Evolutionary conservation across 2,888 invertebrate species (phyloP).

Genomic region (Portevinia maculata): DNA sequence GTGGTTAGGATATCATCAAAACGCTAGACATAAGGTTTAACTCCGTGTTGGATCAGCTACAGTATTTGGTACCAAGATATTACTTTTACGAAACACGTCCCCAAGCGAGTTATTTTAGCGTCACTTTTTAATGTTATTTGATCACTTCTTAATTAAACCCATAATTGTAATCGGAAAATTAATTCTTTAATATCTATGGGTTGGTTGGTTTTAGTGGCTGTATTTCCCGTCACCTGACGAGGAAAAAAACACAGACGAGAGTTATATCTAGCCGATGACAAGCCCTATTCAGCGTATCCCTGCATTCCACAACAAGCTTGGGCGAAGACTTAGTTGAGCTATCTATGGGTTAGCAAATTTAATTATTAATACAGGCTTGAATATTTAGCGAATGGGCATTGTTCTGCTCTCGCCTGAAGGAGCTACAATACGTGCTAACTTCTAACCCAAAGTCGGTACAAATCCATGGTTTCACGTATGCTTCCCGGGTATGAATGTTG

Average conservation of each 20-base stretch:
- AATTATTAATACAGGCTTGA: neutral
- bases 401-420: neutral
- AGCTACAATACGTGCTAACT: neutral
- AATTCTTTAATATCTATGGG: neutral
- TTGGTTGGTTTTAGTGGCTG: no score
- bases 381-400: neutral
- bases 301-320: no score
- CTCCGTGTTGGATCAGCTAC: neutral
- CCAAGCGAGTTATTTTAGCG: neutral
- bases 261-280: no score
- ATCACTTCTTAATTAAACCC: no score
- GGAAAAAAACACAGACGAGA: no score
- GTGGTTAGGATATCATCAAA: slow-evolving; percentile 54
- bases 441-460: neutral
- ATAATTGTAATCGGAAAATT: neutral
- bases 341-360: neutral
- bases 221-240: no score
- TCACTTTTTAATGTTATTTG: neutral
- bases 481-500: neutral
- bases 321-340: no score
- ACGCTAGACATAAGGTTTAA: slow-evolving; percentile 26
- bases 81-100: neutral
- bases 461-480: neutral
- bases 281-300: no score
- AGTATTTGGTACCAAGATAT: neutral